A percentile compares a stretch with the other conserved stretches of the same genome.
phyloP scores from a whole-genome alignment of 2,113 vertebrate species.

The Gracilinanus agilis region DNA sequence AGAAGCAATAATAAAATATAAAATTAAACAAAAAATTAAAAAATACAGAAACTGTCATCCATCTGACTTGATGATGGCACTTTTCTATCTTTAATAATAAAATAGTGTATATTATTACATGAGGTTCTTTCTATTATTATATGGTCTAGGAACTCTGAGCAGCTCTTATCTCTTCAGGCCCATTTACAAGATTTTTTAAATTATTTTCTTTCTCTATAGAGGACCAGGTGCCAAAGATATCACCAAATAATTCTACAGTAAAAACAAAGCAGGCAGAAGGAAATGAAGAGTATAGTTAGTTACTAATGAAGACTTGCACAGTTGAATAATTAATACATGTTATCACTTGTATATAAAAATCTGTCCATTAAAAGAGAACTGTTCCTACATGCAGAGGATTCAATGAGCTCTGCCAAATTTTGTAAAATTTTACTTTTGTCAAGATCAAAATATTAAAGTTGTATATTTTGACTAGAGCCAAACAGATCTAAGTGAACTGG shows the following conservation, averaged over 20 bases:
- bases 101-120: not conserved
- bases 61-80: not conserved
- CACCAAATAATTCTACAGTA: not conserved
- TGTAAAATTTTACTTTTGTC: too few species aligned
- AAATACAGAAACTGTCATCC: not conserved
- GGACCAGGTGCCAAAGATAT: conserved; percentile 31
- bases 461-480: too few species aligned
- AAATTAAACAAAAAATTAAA: not conserved
- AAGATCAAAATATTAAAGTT: too few species aligned
- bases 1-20: not conserved
- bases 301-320: not conserved
- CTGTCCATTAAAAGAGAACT: too few species aligned
- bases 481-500: too few species aligned
- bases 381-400: too few species aligned
- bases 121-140: conserved; percentile 7
- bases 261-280: not conserved
- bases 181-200: conserved; percentile 32
- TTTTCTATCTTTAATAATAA: not conserved
- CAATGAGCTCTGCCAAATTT: too few species aligned
- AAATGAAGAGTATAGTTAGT: not conserved
- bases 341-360: not conserved
- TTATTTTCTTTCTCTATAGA: conserved; percentile 40
- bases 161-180: not conserved
- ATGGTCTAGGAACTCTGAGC: not conserved
- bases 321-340: not conserved